Percentiles rank a stretch among this genome's conserved stretches.
Evolutionary conservation across 2,113 vertebrate genomes (phyloP).

Genomic region (Turnix velox): DNA sequence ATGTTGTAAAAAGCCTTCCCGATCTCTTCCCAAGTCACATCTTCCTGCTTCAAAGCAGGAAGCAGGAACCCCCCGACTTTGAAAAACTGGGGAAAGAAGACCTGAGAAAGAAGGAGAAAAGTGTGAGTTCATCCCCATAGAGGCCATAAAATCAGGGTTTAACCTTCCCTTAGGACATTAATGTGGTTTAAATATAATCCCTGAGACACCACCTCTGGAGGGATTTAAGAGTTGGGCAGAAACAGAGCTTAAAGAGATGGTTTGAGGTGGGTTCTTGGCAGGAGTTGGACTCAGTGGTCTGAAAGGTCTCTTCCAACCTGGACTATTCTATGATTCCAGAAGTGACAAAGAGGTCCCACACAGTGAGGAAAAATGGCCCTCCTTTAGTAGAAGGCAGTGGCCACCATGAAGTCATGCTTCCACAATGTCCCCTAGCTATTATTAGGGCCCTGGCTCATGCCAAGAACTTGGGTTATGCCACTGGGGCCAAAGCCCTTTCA

Average conservation of each 20-base stretch:
- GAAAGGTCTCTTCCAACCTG: too few species aligned
- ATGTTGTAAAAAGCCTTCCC: background rate
- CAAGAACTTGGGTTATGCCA: background rate
- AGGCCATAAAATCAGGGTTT: background rate
- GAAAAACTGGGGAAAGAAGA: background rate
- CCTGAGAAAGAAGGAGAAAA: background rate
- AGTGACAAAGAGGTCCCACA: too few species aligned
- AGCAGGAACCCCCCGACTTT: background rate
- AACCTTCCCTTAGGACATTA: background rate
- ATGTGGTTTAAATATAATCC: background rate
- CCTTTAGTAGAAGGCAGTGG: background rate
- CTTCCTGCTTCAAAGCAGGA: background rate
- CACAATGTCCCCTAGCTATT: background rate
- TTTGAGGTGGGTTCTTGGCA: too few species aligned
- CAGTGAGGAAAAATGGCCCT: background rate
- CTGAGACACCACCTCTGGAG: background rate
- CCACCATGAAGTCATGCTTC: background rate
- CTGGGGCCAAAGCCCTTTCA: background rate
- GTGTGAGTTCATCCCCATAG: background rate
- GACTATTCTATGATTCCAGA: too few species aligned
- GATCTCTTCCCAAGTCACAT: background rate
- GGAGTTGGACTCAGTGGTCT: too few species aligned
- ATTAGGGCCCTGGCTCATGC: background rate
- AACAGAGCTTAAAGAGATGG: too few species aligned
- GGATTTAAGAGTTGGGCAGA: background rate